A percentile compares a stretch with the other conserved stretches of the same genome.
Evolutionary conservation across 2,113 vertebrate species (phyloP).

Genomic region (Geococcyx californianus): DNA sequence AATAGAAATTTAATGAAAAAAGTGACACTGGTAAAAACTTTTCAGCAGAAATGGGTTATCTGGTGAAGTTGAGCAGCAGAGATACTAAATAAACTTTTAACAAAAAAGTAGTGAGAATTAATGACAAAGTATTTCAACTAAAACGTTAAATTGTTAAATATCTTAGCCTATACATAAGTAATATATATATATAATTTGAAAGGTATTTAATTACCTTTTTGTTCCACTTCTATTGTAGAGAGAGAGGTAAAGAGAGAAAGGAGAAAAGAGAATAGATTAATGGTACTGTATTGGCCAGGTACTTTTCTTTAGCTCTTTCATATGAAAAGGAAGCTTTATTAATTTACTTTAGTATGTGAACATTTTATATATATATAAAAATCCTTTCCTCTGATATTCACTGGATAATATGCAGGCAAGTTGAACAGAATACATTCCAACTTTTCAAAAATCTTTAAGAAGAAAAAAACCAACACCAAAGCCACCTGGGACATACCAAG

Average conservation of each 20-base stretch:
- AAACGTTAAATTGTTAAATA: slow-evolving; percentile 77
- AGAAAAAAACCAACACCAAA: background rate
- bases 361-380: background rate
- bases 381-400: slow-evolving; percentile 34
- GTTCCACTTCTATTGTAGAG: slow-evolving; percentile 99
- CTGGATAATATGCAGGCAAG: slow-evolving; percentile 20
- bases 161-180: slow-evolving; percentile 80
- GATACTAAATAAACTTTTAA: slow-evolving; percentile 76
- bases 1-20: slow-evolving; percentile 25
- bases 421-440: slow-evolving; percentile 43
- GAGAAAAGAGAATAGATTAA: slow-evolving; percentile 92
- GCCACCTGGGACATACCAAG: background rate
- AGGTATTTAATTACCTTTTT: slow-evolving; percentile 99
- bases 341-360: slow-evolving; percentile 70
- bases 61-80: slow-evolving; percentile 80
- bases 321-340: slow-evolving; percentile 73
- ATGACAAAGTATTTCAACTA: slow-evolving; percentile 79
- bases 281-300: slow-evolving; percentile 82
- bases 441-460: slow-evolving; percentile 32
- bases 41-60: slow-evolving; percentile 43
- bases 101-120: slow-evolving; percentile 78
- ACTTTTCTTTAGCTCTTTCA: slow-evolving; percentile 80
- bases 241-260: slow-evolving; percentile 87
- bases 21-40: slow-evolving; percentile 5
- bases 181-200: slow-evolving; percentile 81